A percentile compares a stretch with the other conserved stretches of the same genome.
Evolutionary conservation across 2,888 invertebrate species (phyloP).

Genomic region (Urechis unicinctus): DNA sequence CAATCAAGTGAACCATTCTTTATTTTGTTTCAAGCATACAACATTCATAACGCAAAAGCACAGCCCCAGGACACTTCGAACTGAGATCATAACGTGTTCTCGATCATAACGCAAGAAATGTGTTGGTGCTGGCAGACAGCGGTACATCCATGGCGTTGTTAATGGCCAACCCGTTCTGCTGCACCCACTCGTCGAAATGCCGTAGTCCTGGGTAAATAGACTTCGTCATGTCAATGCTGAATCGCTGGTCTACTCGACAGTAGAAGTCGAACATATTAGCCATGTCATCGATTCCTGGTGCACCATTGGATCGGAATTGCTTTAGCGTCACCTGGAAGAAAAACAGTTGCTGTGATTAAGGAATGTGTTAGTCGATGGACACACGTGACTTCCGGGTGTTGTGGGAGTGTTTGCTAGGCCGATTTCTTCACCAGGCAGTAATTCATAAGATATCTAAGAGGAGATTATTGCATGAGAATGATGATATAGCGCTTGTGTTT

Average conservation of each 20-base stretch:
- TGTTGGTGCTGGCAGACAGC: no score
- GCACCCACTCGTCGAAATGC: slow-evolving; percentile 33
- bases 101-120: no score
- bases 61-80: no score
- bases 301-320: slow-evolving; percentile 47
- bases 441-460: no score
- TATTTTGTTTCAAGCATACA: no score
- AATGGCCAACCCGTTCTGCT: not conserved
- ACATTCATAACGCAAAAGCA: no score
- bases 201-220: slow-evolving; percentile 24
- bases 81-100: no score
- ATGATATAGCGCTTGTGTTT: no score
- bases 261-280: slow-evolving; percentile 43
- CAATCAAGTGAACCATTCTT: no score
- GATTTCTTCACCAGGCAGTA: no score
- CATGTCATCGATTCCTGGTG: slow-evolving; percentile 28
- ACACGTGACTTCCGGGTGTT: not conserved
- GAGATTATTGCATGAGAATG: no score
- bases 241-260: slow-evolving; percentile 34
- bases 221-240: slow-evolving; percentile 29
- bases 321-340: slow-evolving; percentile 63
- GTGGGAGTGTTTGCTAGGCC: no score
- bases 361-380: not conserved
- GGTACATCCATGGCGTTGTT: not conserved
- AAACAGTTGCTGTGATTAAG: not conserved